Base-by-base conservation (phyloP, 2,113 vertebrate genomes). In the Ictalurus furcatus region DNA sequence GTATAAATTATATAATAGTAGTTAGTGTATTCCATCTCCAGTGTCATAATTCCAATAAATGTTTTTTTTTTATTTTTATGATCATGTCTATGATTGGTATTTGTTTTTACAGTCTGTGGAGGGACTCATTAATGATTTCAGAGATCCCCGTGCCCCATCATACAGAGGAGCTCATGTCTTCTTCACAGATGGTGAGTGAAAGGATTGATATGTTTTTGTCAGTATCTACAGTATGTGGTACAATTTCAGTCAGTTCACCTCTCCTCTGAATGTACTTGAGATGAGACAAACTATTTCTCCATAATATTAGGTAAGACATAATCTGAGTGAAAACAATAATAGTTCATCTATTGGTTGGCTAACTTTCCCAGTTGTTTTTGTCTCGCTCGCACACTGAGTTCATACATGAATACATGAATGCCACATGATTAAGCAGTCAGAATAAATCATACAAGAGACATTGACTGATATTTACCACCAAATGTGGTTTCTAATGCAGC, bases 131-230 rank as follows among this genome's bases (percentile, higher is more conserved):
- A 96, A 94, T 0, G 98, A 99, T 95, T 99, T 99, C 93, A 97
- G 98, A 94, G 98, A 99, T 88, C 97, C 98, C 0, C 95, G 95
- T 4, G 92, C 95, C 30, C 96, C 96, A 3, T 96, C 96, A 89
- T 99, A 99, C 93, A 95, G 96, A 94, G 98, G 96, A 40, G 97
- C 98, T 4, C 98, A 99, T 0, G 97, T 99, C 92, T 99, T 99
- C 96, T 99, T 99, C 95, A 99, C 98, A 0, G 98, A 99, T 94
- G 97, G 98, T 99, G 92, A 98, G 98, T 97, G 30, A 12, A 59
- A 19, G 21, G 1, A 58, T 63, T 87, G 28, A 63, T 59, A 11
- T 58, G 21, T 56, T 13, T 28, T 59, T 8, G 37, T 67, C 30
- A 25, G 34, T 40, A 25, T 84, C 58, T 59, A 25, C 17, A 19